phyloP scores from a whole-genome alignment of 2,797 vertebrate species.

The Spinus pinus region DNA sequence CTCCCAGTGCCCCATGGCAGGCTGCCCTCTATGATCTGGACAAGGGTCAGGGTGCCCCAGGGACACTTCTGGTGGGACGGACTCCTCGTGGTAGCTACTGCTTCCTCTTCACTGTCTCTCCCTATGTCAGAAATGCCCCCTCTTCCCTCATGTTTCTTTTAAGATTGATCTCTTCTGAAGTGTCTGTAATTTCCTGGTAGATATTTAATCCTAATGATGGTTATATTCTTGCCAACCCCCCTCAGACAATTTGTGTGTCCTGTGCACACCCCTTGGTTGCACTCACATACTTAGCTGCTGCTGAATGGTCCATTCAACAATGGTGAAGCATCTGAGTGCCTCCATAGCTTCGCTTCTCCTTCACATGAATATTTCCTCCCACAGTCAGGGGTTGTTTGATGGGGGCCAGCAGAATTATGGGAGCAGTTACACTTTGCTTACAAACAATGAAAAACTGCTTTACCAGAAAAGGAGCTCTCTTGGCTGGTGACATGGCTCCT shows the following conservation, averaged over 20 bases:
- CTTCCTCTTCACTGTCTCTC: background rate
- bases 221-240: fast-evolving
- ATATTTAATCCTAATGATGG: background rate
- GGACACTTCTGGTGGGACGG: background rate
- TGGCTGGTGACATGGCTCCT: fast-evolving
- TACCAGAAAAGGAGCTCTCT: background rate
- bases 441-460: background rate
- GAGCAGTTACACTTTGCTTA: background rate
- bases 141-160: background rate
- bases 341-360: background rate
- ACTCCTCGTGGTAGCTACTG: background rate
- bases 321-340: fast-evolving
- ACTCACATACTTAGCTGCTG: background rate
- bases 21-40: fast-evolving
- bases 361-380: background rate
- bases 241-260: background rate
- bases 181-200: background rate
- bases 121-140: fast-evolving
- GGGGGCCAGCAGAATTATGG: background rate
- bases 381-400: background rate
- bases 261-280: fast-evolving
- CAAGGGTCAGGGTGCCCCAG: fast-evolving
- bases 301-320: background rate
- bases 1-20: fast-evolving
- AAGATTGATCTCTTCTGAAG: background rate